Conservation (phyloP, 1,140 invertebrate species). For the Procambarus clarkii region DNA sequence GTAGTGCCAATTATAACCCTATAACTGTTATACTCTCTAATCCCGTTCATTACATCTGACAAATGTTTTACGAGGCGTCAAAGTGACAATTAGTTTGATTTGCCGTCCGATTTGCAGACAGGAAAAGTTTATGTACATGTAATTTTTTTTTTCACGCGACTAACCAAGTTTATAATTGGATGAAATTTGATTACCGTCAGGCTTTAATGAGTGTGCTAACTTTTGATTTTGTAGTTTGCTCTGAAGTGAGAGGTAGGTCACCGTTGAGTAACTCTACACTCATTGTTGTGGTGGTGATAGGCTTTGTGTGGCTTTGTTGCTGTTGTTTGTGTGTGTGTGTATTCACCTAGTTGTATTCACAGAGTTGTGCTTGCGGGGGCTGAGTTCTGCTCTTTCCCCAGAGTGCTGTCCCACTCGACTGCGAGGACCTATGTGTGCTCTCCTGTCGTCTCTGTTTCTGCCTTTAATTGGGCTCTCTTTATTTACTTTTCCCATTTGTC, state of each 20-base stretch:
- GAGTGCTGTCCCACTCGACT: too few species aligned
- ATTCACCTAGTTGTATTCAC: too few species aligned
- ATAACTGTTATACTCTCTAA: background rate
- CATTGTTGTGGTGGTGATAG: background rate
- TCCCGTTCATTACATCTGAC: conserved; percentile 9
- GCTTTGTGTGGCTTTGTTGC: too few species aligned
- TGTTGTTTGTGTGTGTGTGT: too few species aligned
- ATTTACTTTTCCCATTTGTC: too few species aligned
- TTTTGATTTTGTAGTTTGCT: background rate
- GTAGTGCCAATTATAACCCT: background rate
- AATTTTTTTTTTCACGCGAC: background rate
- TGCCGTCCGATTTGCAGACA: background rate
- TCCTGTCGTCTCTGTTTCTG: too few species aligned
- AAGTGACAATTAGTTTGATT: conserved; percentile 18
- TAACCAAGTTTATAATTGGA: background rate
- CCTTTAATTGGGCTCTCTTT: too few species aligned
- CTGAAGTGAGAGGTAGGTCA: background rate
- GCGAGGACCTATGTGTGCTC: too few species aligned
- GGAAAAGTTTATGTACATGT: conserved; percentile 7
- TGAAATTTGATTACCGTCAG: background rate
- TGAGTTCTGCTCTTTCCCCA: too few species aligned
- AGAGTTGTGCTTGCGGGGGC: too few species aligned
- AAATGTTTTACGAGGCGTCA: conserved; percentile 1
- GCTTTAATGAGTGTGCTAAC: background rate
- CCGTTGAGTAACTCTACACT: background rate